Evolutionary conservation across 2,888 invertebrate genomes (phyloP), one percentile per base, ranked within the genome.

Genomic region (Beris chalybata): DNA sequence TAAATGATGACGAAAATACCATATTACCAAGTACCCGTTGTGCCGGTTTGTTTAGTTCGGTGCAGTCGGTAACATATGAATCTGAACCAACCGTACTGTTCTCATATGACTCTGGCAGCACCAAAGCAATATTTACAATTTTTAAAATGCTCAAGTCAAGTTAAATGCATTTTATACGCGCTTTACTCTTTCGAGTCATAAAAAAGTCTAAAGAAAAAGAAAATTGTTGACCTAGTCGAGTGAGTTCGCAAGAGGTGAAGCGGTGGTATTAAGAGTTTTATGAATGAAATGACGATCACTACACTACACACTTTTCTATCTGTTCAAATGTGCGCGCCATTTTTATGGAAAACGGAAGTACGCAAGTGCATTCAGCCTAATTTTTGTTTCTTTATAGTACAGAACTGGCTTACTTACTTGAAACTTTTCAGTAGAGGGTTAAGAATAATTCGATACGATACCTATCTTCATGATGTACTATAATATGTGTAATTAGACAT

Each of bases 311-410:
- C 15, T 38, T 50, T 48, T 47, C 59, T 50, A 59, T 59, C 48
- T 48, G 52, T 53, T 15, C 13, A 45, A 45, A 50, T 9, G 15
- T 50, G 44, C 59, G 31, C 50, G 50, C 59, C 50, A 59, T 44
- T 32, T 50, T 52, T 61, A 61, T 38, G 52, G 61, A 61, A 61
- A 61, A 52, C 61, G 61, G 61, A 61, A 61, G 61, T 61, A 61
- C 38, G 32, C 38, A 50, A 50, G 59, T 48, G 59, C 59, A 59
- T 31, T 38, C 50, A 59, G 48, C 61, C 61, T 50, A 61, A 50
- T 59, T 59, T 58, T 58, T 55, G 45, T 15, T 47, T 56, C 58
- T 38, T 59, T 45, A 44, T 30, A 59, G n/a, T 15, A 15, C 22
- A 15, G 48, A 47, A 22, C 3, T 22, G 22, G 2, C 22, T 22